phyloP scores from a whole-genome alignment of 2,113 vertebrate genomes.

The Canis aureus region DNA sequence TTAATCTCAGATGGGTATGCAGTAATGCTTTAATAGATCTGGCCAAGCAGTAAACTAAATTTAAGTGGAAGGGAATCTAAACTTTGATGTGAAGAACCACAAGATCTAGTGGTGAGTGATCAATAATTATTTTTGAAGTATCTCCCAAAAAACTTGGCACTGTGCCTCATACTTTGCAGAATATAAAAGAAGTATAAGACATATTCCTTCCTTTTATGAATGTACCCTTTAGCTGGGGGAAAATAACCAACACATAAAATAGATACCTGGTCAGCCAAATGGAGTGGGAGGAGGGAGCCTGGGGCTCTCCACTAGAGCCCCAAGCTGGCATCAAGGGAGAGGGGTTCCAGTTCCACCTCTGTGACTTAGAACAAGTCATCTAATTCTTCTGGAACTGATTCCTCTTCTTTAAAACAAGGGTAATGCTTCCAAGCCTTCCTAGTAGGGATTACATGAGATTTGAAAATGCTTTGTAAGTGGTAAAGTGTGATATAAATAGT shows the following conservation, averaged over 20 bases:
- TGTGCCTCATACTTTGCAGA: neutral
- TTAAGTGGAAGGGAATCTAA: neutral
- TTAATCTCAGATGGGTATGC: neutral
- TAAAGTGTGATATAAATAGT: neutral
- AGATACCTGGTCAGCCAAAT: neutral
- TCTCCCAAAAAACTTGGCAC: neutral
- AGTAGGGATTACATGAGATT: neutral
- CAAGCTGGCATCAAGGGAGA: neutral
- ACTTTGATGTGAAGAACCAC: neutral
- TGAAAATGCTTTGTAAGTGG: constrained; percentile 46
- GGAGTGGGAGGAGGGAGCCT: neutral
- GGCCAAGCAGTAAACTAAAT: neutral
- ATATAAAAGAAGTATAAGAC: neutral
- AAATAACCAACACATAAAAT: neutral
- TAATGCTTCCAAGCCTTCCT: neutral
- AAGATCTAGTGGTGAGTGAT: neutral
- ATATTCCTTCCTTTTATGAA: neutral
- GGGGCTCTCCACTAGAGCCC: neutral
- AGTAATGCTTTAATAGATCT: neutral
- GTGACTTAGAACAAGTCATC: neutral
- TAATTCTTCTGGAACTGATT: neutral
- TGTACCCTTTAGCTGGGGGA: neutral
- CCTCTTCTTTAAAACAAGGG: neutral
- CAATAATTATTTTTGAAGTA: neutral
- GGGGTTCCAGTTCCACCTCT: neutral